Evolutionary conservation across 2,113 vertebrate genomes (phyloP).

Genomic region (Gobius niger): DNA sequence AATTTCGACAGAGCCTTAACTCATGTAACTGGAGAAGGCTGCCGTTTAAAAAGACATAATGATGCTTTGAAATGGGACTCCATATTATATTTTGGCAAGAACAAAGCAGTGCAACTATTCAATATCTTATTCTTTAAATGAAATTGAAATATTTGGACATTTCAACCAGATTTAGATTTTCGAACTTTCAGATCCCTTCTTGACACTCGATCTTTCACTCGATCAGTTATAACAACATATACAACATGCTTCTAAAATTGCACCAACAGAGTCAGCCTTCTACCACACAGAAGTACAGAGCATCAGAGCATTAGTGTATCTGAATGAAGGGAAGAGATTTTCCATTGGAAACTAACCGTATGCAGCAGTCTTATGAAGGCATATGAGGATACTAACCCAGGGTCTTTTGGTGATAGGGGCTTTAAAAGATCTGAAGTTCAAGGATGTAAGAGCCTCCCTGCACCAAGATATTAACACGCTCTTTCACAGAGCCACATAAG

Average conservation of each 20-base stretch:
- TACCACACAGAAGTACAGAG: not conserved
- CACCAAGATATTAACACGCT: not conserved
- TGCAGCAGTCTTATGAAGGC: not conserved
- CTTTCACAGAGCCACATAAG: not conserved
- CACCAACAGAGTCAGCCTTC: not conserved
- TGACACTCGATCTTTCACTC: too few relatives aligned
- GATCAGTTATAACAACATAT: too few relatives aligned
- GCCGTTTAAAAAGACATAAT: conserved; percentile 28
- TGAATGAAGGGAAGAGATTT: not conserved
- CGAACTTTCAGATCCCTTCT: too few relatives aligned
- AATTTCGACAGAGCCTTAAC: conserved; percentile 60
- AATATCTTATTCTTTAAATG: too few relatives aligned
- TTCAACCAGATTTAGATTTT: too few relatives aligned
- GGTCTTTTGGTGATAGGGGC: not conserved
- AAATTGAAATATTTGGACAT: too few relatives aligned
- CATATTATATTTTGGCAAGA: not conserved
- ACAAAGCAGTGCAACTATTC: not conserved
- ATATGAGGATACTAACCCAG: not conserved
- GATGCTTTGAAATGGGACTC: conserved; percentile 25
- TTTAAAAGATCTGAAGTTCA: not conserved
- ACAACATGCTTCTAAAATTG: not conserved
- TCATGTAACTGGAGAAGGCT: conserved; percentile 46
- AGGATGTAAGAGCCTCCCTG: not conserved
- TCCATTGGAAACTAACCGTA: not conserved
- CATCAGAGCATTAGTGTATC: conserved; percentile 14